phyloP scores from a whole-genome alignment of 2,797 vertebrate species.

The Hoplostethus atlanticus region DNA sequence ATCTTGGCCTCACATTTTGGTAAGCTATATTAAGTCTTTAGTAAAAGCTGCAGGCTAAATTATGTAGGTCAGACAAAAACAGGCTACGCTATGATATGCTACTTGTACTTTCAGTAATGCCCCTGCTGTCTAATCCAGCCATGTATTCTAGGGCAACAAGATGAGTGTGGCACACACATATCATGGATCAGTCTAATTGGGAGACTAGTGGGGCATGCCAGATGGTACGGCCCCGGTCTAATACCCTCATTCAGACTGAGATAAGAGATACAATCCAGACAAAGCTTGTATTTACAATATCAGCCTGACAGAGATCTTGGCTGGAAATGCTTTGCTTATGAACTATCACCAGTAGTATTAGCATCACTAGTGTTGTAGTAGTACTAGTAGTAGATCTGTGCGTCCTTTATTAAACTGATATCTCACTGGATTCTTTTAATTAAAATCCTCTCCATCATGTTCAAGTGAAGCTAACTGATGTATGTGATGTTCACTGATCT shows the following conservation, averaged over 20 bases:
- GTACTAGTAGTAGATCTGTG: constrained; percentile 1
- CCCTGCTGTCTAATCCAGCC: constrained; percentile 39
- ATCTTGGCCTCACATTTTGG: not conserved
- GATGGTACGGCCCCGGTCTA: constrained; percentile 66
- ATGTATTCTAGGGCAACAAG: constrained; percentile 33
- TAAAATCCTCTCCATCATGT: not conserved
- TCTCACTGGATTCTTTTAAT: not conserved
- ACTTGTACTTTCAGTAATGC: constrained; percentile 22
- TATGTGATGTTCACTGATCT: not conserved
- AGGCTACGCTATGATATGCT: too few relatives aligned
- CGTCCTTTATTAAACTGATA: not conserved
- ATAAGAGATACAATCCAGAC: constrained; percentile 54
- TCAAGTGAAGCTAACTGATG: constrained; percentile 1
- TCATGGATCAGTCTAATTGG: constrained; percentile 65
- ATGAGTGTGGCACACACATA: constrained; percentile 53
- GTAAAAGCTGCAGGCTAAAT: not conserved
- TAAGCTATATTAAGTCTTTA: not conserved
- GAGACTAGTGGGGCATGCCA: constrained; percentile 54
- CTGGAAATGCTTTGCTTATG: constrained; percentile 28
- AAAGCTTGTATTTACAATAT: constrained; percentile 69
- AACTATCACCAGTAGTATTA: constrained; percentile 15
- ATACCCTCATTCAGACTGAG: constrained; percentile 56
- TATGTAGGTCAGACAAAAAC: not conserved
- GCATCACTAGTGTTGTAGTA: not conserved
- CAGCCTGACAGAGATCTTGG: constrained; percentile 50